Evolutionary conservation across 1,140 invertebrate genomes (phyloP).

Genomic region (Mya arenaria): DNA sequence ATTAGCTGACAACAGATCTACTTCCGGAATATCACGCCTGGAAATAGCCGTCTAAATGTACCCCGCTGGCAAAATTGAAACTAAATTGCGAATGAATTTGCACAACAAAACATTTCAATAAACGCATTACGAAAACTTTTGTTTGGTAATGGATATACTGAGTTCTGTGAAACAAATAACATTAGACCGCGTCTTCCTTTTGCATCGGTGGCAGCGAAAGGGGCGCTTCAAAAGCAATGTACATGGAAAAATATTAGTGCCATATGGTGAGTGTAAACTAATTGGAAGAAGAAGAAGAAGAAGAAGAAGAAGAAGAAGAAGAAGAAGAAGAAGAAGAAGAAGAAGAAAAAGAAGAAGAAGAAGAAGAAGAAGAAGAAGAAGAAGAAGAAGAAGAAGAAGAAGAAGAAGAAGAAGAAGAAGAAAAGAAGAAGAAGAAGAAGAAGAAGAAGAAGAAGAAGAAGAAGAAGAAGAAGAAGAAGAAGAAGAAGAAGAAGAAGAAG

Average conservation of each 20-base stretch:
- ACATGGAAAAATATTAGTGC: too few species aligned
- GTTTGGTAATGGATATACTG: slow-evolving; percentile 27
- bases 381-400: not conserved
- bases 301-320: not conserved
- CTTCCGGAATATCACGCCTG: slow-evolving; percentile 34
- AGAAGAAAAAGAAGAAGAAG: not conserved
- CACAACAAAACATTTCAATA: slow-evolving; percentile 58
- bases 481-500: not conserved
- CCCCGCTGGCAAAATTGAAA: slow-evolving; percentile 50
- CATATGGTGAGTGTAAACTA: too few species aligned
- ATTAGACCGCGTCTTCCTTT: too few species aligned
- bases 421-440: not conserved
- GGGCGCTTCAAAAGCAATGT: too few species aligned
- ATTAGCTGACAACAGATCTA: slow-evolving; percentile 29
- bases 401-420: not conserved
- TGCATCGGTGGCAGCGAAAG: too few species aligned
- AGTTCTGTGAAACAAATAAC: slow-evolving; percentile 40
- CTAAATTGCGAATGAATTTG: slow-evolving; percentile 54
- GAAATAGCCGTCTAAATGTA: slow-evolving; percentile 34
- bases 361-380: not conserved
- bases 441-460: not conserved
- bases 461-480: not conserved
- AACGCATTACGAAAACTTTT: slow-evolving; percentile 41
- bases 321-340: not conserved
- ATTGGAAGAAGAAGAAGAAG: too few species aligned